Evolutionary conservation across 1,140 invertebrate genomes (phyloP).

Genomic region (Brachionus rubens): DNA sequence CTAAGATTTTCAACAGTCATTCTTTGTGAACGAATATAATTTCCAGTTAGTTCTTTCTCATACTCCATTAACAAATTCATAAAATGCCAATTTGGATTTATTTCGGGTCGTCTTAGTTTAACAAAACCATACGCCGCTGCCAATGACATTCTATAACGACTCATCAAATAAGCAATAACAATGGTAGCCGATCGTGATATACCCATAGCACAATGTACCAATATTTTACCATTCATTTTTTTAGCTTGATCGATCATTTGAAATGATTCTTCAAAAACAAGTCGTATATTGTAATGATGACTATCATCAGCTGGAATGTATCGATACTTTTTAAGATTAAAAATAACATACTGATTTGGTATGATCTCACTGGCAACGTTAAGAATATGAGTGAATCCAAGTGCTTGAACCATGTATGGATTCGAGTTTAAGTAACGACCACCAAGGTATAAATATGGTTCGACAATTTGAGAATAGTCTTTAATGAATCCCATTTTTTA

Average conservation of each 20-base stretch:
- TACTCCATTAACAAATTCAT: neutral
- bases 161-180: constrained; percentile 12
- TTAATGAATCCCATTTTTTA: too few species aligned
- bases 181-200: constrained; percentile 41
- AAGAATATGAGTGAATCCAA: constrained; percentile 46
- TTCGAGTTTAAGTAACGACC: neutral
- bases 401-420: neutral
- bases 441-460: neutral
- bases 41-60: neutral
- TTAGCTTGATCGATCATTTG: constrained; percentile 37
- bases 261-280: constrained; percentile 46
- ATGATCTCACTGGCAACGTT: constrained; percentile 39
- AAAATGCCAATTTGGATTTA: neutral
- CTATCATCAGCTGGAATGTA: constrained; percentile 22
- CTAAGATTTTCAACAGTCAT: too few species aligned
- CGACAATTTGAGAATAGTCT: too few species aligned
- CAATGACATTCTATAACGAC: neutral
- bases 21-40: too few species aligned
- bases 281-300: constrained; percentile 35
- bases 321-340: neutral
- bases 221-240: neutral
- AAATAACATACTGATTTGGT: neutral
- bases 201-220: constrained; percentile 47
- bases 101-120: neutral
- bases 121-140: neutral